phyloP scores from a whole-genome alignment of 1,140 invertebrate genomes.

The Antheraea pernyi region DNA sequence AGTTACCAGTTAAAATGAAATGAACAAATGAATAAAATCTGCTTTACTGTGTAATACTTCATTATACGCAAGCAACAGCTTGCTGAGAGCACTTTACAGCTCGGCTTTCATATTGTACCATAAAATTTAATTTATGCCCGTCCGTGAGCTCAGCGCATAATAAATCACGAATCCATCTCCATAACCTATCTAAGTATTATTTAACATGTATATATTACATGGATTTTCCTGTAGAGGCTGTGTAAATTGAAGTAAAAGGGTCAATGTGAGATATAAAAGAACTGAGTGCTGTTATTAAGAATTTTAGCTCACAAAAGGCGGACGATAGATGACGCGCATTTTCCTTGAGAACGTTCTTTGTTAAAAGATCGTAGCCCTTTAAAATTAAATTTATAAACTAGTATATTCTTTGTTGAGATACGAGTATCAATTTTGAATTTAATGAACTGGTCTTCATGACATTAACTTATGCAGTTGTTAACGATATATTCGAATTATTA shows the following conservation, averaged over 20 bases:
- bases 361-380: background rate
- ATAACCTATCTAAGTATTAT: conserved; percentile 1
- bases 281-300: background rate
- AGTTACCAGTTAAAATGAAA: background rate
- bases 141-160: conserved; percentile 11
- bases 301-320: background rate
- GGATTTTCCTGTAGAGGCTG: conserved; percentile 8
- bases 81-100: background rate
- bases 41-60: background rate
- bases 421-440: background rate
- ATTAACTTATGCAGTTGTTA: background rate
- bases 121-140: conserved; percentile 17
- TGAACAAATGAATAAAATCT: background rate
- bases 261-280: conserved; percentile 6
- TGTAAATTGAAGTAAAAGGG: conserved; percentile 11
- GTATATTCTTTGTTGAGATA: background rate
- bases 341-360: background rate
- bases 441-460: background rate
- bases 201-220: conserved; percentile 2
- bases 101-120: background rate
- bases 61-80: background rate
- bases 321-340: background rate
- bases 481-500: background rate
- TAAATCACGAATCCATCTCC: conserved; percentile 17
- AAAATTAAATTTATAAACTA: too few species aligned